Conservation (phyloP, 1,140 invertebrate genomes). For the Doryteuthis pealeii region DNA sequence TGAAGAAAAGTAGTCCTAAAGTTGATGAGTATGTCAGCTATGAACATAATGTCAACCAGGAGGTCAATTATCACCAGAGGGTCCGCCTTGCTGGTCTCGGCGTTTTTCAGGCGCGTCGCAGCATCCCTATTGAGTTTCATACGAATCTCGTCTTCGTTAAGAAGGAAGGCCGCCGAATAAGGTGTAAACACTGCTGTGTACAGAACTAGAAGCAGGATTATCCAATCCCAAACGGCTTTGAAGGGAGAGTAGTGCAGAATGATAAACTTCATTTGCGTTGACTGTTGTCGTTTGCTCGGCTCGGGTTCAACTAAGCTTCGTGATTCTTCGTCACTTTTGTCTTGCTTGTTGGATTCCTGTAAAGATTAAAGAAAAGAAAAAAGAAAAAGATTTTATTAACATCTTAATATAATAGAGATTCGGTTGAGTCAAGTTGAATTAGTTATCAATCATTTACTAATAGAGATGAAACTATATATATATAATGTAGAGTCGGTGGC, state of each 20-base stretch:
- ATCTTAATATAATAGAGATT: too few species aligned
- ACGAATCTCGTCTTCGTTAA: slow-evolving; percentile 72
- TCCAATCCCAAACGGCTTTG: slow-evolving; percentile 99
- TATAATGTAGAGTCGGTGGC: too few species aligned
- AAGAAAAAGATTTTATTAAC: too few species aligned
- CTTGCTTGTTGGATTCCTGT: slow-evolving; percentile 20
- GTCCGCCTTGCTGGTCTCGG: slow-evolving; percentile 43
- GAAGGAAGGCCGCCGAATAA: slow-evolving; percentile 95
- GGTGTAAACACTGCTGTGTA: slow-evolving; percentile 99
- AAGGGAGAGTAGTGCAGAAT: slow-evolving; percentile 98
- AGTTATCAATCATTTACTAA: too few species aligned
- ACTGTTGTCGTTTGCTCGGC: slow-evolving; percentile 32
- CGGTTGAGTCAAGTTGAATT: too few species aligned
- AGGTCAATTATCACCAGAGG: slow-evolving; percentile 59
- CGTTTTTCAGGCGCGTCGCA: slow-evolving; percentile 37
- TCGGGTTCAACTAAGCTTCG: slow-evolving; percentile 15
- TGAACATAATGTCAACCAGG: slow-evolving; percentile 60
- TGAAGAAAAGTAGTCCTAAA: slow-evolving; percentile 61
- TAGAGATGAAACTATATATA: too few species aligned
- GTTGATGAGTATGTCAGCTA: slow-evolving; percentile 61
- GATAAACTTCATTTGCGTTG: slow-evolving; percentile 63
- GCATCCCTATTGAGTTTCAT: slow-evolving; percentile 54
- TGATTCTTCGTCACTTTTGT: slow-evolving; percentile 14
- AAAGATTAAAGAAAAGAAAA: background rate
- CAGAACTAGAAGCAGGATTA: slow-evolving; percentile 93